These are phyloP conservation scores for Eurystomus gularis DNA, from an alignment of 2,113 vertebrate species.

Conservation along the genomic window DNA sequence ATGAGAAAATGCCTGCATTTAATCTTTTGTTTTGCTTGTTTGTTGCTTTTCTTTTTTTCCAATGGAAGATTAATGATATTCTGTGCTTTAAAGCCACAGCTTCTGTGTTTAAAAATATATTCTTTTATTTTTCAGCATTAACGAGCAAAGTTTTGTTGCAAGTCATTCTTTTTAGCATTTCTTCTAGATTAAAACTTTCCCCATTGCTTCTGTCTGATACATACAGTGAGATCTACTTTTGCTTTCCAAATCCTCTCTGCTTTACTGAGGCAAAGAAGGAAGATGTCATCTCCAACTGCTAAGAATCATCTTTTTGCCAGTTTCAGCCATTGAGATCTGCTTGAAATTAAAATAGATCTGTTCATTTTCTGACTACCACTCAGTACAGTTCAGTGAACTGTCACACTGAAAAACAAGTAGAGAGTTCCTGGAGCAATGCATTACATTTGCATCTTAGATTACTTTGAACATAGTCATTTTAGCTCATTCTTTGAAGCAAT, in stretches of 20 bases:
- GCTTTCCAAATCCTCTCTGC: slow-evolving; percentile 46
- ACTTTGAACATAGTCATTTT: slow-evolving; percentile 50
- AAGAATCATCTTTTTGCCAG: slow-evolving; percentile 12
- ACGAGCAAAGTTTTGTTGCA: not conserved
- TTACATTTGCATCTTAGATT: slow-evolving; percentile 65
- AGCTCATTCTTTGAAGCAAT: slow-evolving; percentile 24
- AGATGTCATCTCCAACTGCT: not conserved
- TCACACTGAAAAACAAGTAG: slow-evolving; percentile 26
- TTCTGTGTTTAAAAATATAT: slow-evolving; percentile 10
- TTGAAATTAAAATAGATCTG: slow-evolving; percentile 53
- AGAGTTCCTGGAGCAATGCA: slow-evolving; percentile 31
- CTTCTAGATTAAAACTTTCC: not conserved
- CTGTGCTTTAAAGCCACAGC: not conserved
- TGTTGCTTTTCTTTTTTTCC: not conserved
- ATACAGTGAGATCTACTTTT: not conserved
- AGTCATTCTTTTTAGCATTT: not conserved
- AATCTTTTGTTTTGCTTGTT: too few species aligned
- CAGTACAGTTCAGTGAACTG: slow-evolving; percentile 24
- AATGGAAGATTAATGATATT: not conserved
- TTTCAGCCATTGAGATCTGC: slow-evolving; percentile 6
- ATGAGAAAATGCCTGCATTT: slow-evolving; percentile 45
- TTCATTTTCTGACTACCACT: slow-evolving; percentile 29
- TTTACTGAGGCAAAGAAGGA: slow-evolving; percentile 35
- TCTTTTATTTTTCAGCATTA: not conserved
- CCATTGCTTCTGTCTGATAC: slow-evolving; percentile 32